Evolutionary conservation across 2,888 invertebrate genomes (phyloP).

Genomic region (Girardia tigrina): DNA sequence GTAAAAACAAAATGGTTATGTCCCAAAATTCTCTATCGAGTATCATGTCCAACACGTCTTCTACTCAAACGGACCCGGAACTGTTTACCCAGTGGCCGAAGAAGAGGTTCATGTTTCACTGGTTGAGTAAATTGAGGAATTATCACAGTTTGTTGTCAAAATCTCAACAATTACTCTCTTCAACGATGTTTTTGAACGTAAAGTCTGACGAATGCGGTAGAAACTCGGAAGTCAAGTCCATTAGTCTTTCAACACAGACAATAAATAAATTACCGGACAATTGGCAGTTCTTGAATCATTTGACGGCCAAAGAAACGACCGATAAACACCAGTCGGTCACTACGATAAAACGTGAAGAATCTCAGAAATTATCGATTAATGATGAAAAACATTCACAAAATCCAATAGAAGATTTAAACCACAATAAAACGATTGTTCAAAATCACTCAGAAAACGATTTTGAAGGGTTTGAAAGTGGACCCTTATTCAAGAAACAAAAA

Average conservation of each 20-base stretch:
- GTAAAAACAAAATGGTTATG: not conserved
- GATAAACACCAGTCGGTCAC: not conserved
- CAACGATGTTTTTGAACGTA: not conserved
- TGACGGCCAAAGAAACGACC: not conserved
- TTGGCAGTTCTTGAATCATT: not conserved
- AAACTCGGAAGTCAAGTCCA: not conserved
- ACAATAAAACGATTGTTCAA: not conserved
- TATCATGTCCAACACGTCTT: not conserved
- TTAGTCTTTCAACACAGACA: not conserved
- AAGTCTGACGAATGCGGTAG: not conserved
- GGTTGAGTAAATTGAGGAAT: slow-evolving; percentile 15
- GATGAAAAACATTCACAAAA: not conserved
- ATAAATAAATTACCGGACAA: not conserved
- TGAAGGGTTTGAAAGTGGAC: not conserved
- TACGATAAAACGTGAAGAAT: not conserved
- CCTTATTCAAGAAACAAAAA: slow-evolving; percentile 10
- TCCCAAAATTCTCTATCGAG: not conserved
- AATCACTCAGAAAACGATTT: not conserved
- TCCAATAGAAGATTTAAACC: not conserved
- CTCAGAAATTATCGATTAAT: not conserved
- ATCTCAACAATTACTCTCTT: not conserved
- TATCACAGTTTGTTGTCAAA: slow-evolving; percentile 13
- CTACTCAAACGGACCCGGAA: slow-evolving; percentile 2
- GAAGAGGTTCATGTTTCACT: not conserved
- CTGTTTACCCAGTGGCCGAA: not conserved